Base-by-base conservation (phyloP, 2,888 invertebrate genomes). In the Epiperipatus broadwayi region DNA sequence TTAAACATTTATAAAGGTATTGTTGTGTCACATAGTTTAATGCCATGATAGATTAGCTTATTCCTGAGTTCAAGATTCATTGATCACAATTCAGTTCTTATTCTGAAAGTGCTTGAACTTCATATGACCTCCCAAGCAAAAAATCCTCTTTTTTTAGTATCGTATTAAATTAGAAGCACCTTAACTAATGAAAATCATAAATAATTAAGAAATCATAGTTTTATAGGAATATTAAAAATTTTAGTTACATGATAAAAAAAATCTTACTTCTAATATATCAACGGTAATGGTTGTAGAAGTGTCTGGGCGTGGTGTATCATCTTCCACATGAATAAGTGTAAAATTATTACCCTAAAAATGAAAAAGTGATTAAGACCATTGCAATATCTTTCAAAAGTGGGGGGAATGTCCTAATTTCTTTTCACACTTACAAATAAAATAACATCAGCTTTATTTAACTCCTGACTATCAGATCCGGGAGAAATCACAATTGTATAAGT, bases 221-320 rank as follows among this genome's bases (percentile, higher is more conserved):
- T 39, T 5, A 10, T n/a, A 12, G 12, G 10, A 33, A 1, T 18
- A 20, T 10, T 8, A 33, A 19, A 12, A 18, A 5, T 33, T 20
- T 19, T 19, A 3, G 4, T 14, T 8, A 10, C 20, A 18, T 18
- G 7, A 12, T 15, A 18, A 16, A 41, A 14, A 40, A 28, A 5
- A 5, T 31, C 46, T 41, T 44, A 59, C 56, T 53, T 89, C 89
- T 0, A 76, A 64, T 18, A 95, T 59, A 43, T 72, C 67, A 1
- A 89, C 64, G 1, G 69, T 66, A 41, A 77, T 72, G 1, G 58
- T 53, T 59, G 79, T 80, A 15, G 68, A 60, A 2, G 66, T 59
- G 29, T 69, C 67, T 0, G 75, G 69, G 0, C 76, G 71, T 0
- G 89, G 89, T 53, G 84, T 83, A 50, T 83, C 81, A 1, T 74